These are phyloP conservation scores for Percopsis transmontana DNA, from an alignment of 2,113 vertebrate genomes.

Conservation along the genomic window DNA sequence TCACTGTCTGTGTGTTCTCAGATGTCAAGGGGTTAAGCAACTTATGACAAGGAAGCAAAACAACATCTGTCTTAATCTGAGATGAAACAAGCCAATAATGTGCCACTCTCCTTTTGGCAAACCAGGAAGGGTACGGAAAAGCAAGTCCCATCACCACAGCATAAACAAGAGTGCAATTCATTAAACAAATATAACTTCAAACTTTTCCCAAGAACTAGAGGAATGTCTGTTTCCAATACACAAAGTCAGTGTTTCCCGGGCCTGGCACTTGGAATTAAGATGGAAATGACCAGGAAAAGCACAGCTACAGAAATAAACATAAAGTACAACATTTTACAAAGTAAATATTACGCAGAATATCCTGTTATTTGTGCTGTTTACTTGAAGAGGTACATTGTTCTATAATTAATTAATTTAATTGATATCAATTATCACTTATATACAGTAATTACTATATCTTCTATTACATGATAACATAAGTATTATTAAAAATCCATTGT, in stretches of 20 bases:
- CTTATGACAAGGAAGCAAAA: constrained; percentile 62
- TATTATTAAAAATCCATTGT: too few species aligned
- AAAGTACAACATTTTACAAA: too few species aligned
- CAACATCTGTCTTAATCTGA: constrained; percentile 60
- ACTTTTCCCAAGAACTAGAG: constrained; percentile 29
- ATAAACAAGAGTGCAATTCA: constrained; percentile 55
- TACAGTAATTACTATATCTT: too few species aligned
- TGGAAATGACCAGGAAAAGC: constrained; percentile 3
- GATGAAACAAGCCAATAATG: constrained; percentile 55
- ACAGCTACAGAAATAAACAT: too few species aligned
- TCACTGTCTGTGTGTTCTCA: constrained; percentile 52
- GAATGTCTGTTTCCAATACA: constrained; percentile 56
- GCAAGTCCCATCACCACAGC: constrained; percentile 37
- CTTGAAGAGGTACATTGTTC: too few species aligned
- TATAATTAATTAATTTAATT: too few species aligned
- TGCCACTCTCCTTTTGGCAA: constrained; percentile 42
- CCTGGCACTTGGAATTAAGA: constrained; percentile 43
- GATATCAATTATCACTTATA: too few species aligned
- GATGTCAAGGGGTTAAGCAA: constrained; percentile 44
- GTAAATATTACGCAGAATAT: too few species aligned
- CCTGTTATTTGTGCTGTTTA: too few species aligned
- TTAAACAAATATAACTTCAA: constrained; percentile 63
- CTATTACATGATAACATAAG: too few species aligned
- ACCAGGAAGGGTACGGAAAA: constrained; percentile 24
- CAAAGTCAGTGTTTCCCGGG: constrained; percentile 23